Evolutionary conservation across 2,113 vertebrate genomes (phyloP), one percentile per base, ranked within the genome.

Genomic region (Halichoeres trimaculatus): DNA sequence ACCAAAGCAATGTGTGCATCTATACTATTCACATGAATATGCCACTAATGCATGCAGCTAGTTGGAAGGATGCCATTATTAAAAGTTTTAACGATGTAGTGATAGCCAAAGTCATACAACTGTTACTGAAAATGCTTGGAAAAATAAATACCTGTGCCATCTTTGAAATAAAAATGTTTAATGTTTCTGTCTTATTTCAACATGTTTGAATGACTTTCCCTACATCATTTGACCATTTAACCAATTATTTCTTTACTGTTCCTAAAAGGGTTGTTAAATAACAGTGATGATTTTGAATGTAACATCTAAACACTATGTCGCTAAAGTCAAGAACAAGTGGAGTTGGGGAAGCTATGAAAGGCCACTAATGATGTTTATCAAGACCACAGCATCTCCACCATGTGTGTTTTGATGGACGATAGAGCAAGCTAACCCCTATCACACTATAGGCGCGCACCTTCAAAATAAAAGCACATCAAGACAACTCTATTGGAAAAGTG

Each of bases 161-260:
- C 78, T 89, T 93, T 88, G 62, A 41, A 91, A 91, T 89, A 89
- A 94, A 90, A 67, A 24, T 60, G 22, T 35, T 57, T 13, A 50
- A 83, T 45, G 13, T 73, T 47, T 61, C 10, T 1, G 4, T 56
- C 10, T 40, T n/a, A 3, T 69, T 60, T 52, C 66, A 5, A 17
- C 70, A 16, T 30, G 16, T 20, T 47, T 59, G 7, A 20, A 48
- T 34, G 53, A 12, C 23, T 52, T 13, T 26, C 11, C 0, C 9
- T 41, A 6, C n/a, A 17, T 52, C 16, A 14, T 45, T 54, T n/a
- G 4, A 23, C n/a, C n/a, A n/a, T n/a, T n/a, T 53, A 38, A 38
- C 34, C 51, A 10, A 71, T 5, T 35, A 34, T 23, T 36, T 4
- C 14, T 23, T 16, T 50, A 5, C 34, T 4, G 5, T 9, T 57